Conservation (phyloP, 2,888 invertebrate species). For the Branchellion lobata region DNA sequence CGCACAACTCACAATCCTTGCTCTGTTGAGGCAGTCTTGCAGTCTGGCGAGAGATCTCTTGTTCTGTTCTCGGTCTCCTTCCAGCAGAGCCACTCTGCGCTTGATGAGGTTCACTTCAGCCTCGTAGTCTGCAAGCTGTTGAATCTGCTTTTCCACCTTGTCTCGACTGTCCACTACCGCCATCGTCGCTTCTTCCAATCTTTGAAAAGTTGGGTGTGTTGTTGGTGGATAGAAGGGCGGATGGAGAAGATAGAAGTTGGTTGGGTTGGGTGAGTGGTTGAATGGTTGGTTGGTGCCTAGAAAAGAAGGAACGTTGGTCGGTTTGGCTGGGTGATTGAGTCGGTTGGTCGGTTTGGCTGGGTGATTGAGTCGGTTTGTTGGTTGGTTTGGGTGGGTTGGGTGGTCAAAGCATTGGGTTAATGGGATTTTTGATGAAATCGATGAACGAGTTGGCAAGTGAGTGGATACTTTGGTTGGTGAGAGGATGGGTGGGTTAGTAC, state of each 20-base stretch:
- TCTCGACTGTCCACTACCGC: slow-evolving; percentile 58
- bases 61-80: slow-evolving; percentile 58
- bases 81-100: slow-evolving; percentile 58
- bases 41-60: slow-evolving; percentile 61
- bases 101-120: slow-evolving; percentile 63
- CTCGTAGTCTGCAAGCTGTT: slow-evolving; percentile 63
- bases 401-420: too few species aligned
- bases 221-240: too few species aligned
- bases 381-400: too few species aligned
- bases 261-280: background rate
- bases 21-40: slow-evolving; percentile 57
- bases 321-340: too few species aligned
- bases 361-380: too few species aligned
- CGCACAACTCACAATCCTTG: slow-evolving; percentile 57
- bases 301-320: too few species aligned
- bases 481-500: too few species aligned
- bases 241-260: background rate
- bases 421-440: too few species aligned
- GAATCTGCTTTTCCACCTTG: slow-evolving; percentile 63
- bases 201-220: slow-evolving; percentile 45
- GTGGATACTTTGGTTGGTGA: too few species aligned
- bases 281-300: too few species aligned
- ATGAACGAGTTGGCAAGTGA: too few species aligned
- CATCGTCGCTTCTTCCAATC: slow-evolving; percentile 57
- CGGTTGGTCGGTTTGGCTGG: too few species aligned